A percentile compares a stretch with the other conserved stretches of the same genome.
These are phyloP conservation scores for Popillia japonica DNA, from an alignment of 1,140 invertebrate species.

Conservation along the genomic window DNA sequence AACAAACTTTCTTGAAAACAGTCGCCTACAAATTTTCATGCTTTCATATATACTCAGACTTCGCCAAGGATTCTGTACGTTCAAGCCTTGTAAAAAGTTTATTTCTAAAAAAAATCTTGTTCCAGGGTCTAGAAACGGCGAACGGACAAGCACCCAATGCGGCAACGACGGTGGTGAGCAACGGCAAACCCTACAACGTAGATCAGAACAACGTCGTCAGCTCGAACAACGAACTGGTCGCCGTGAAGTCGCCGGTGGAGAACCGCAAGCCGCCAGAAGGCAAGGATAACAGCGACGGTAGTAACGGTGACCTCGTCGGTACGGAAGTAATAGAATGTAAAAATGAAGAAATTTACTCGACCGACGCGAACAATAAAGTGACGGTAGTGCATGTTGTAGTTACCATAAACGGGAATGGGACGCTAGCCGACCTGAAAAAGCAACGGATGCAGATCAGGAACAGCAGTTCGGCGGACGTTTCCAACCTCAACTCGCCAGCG, in stretches of 20 bases:
- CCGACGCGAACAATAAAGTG: slow-evolving; percentile 86
- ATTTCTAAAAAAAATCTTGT: background rate
- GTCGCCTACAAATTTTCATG: too few relatives aligned
- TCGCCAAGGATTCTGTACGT: too few relatives aligned
- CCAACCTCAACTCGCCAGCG: slow-evolving; percentile 59
- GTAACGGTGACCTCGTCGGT: slow-evolving; percentile 64
- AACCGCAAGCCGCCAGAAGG: slow-evolving; percentile 77
- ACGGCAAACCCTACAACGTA: slow-evolving; percentile 53
- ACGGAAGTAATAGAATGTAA: slow-evolving; percentile 77
- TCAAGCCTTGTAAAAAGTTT: too few relatives aligned
- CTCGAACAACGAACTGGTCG: background rate
- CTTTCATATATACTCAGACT: too few relatives aligned
- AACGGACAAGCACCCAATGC: slow-evolving; percentile 31
- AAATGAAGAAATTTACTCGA: slow-evolving; percentile 81
- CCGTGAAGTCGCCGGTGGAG: slow-evolving; percentile 53
- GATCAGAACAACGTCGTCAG: slow-evolving; percentile 64
- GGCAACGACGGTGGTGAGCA: slow-evolving; percentile 41
- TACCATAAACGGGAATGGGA: slow-evolving; percentile 67
- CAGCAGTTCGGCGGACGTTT: slow-evolving; percentile 67
- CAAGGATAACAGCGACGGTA: slow-evolving; percentile 75
- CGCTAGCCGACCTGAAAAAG: slow-evolving; percentile 89
- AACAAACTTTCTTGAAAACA: too few relatives aligned
- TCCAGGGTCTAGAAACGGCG: background rate
- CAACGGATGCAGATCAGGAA: slow-evolving; percentile 83
- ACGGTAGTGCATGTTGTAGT: slow-evolving; percentile 81